Evolutionary conservation across 1,140 invertebrate species (phyloP).

Genomic region (Atta cephalotes): DNA sequence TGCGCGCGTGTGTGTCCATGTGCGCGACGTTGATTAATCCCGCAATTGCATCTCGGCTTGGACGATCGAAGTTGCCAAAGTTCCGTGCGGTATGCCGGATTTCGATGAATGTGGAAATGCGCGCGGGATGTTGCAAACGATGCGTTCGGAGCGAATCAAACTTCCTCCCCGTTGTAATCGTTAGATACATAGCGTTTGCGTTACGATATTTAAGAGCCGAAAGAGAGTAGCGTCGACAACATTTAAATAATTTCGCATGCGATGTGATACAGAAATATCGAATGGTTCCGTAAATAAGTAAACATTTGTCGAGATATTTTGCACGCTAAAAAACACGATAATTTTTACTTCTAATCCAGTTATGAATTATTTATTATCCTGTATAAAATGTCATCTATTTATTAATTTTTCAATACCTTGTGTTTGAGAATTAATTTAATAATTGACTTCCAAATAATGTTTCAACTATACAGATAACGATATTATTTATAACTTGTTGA

Average conservation of each 20-base stretch:
- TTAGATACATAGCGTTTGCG: slow-evolving; percentile 1
- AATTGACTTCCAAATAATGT: background rate
- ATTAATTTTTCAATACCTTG: background rate
- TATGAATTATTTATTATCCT: background rate
- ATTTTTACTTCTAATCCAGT: slow-evolving; percentile 4
- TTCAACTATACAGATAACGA: background rate
- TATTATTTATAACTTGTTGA: background rate
- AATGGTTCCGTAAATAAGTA: background rate
- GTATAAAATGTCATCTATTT: background rate
- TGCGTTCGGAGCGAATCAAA: slow-evolving; percentile 55
- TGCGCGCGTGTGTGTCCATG: background rate
- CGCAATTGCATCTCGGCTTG: slow-evolving; percentile 60
- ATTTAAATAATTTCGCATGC: background rate
- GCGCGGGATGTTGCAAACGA: slow-evolving; percentile 48
- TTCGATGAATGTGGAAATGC: slow-evolving; percentile 54
- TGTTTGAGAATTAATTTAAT: slow-evolving; percentile 1
- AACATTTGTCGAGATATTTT: background rate
- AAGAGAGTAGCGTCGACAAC: background rate
- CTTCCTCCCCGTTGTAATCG: slow-evolving; percentile 21
- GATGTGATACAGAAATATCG: background rate
- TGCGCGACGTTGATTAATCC: slow-evolving; percentile 68
- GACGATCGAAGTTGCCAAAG: slow-evolving; percentile 61
- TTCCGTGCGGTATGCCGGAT: slow-evolving; percentile 58
- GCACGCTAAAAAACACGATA: background rate
- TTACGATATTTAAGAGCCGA: slow-evolving; percentile 12